These are phyloP conservation scores for Notolabrus celidotus DNA, from an alignment of 2,797 vertebrate genomes.

Conservation along the genomic window DNA sequence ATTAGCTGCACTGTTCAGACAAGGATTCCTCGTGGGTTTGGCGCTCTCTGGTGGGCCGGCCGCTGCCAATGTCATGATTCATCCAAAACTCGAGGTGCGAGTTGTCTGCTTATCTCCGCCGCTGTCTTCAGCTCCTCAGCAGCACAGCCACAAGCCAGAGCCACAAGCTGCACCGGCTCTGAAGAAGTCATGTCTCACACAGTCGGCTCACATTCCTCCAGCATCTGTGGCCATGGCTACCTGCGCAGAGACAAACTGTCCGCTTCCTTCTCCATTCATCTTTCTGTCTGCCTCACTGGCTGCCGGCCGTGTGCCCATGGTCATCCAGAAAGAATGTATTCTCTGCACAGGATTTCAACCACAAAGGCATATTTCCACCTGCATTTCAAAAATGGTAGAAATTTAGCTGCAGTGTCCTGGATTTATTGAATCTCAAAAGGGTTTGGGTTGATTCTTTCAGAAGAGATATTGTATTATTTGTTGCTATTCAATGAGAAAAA, in stretches of 20 bases:
- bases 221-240: conserved; percentile 74
- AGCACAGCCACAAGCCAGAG: conserved; percentile 57
- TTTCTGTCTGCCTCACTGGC: conserved; percentile 39
- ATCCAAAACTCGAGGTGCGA: conserved; percentile 44
- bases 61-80: conserved; percentile 73
- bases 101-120: conserved; percentile 71
- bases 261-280: conserved; percentile 66
- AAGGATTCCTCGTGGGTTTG: conserved; percentile 71
- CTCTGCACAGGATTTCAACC: conserved; percentile 53
- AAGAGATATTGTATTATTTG: conserved; percentile 28
- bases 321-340: conserved; percentile 61
- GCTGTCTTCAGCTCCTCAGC: conserved; percentile 62
- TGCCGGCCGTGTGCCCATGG: conserved; percentile 60
- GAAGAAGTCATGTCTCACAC: conserved; percentile 79
- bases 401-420: conserved; percentile 60
- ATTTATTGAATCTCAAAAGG: conserved; percentile 26
- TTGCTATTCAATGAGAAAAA: conserved; percentile 22
- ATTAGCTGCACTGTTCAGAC: conserved; percentile 67
- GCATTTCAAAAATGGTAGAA: conserved; percentile 69
- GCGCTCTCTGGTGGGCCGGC: conserved; percentile 66
- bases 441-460: conserved; percentile 45
- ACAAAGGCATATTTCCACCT: conserved; percentile 71
- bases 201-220: conserved; percentile 80
- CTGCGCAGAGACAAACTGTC: conserved; percentile 61
- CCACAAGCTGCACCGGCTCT: conserved; percentile 64